Evolutionary conservation across 1,140 invertebrate genomes (phyloP).

Genomic region (Pararge aegeria): DNA sequence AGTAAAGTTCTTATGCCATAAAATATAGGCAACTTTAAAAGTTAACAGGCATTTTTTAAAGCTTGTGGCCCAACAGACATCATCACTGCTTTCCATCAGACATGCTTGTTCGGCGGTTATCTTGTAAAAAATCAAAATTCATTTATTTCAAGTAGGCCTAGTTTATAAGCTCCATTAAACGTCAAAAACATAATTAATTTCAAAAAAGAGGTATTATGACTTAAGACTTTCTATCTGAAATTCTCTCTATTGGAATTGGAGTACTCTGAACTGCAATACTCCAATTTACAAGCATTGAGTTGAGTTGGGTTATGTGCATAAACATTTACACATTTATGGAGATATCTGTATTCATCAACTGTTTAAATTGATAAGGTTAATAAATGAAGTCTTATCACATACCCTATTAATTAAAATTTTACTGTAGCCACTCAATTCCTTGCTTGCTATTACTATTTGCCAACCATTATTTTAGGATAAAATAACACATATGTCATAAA

Average conservation of each 20-base stretch:
- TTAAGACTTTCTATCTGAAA: not conserved
- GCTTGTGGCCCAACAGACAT: too few species aligned
- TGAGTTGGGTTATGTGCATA: not conserved
- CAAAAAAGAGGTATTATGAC: not conserved
- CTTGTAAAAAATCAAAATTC: too few species aligned
- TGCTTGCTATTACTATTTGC: not conserved
- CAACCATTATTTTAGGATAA: too few species aligned
- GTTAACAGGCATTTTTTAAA: too few species aligned
- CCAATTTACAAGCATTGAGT: not conserved
- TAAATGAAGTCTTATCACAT: not conserved
- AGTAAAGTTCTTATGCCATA: too few species aligned
- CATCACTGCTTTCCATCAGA: too few species aligned
- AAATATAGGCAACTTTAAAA: too few species aligned
- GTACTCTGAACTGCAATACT: not conserved
- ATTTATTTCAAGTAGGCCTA: too few species aligned
- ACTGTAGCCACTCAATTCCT: not conserved
- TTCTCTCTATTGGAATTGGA: not conserved
- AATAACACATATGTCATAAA: too few species aligned
- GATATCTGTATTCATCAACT: not conserved
- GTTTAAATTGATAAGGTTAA: not conserved
- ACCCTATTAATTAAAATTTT: not conserved
- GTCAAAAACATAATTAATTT: too few species aligned
- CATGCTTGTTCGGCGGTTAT: too few species aligned
- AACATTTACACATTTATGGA: not conserved
- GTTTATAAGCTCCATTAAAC: too few species aligned